A percentile compares a stretch with the other conserved stretches of the same genome.
phyloP scores from a whole-genome alignment of 2,888 invertebrate genomes.

The Drosophila siamana region DNA sequence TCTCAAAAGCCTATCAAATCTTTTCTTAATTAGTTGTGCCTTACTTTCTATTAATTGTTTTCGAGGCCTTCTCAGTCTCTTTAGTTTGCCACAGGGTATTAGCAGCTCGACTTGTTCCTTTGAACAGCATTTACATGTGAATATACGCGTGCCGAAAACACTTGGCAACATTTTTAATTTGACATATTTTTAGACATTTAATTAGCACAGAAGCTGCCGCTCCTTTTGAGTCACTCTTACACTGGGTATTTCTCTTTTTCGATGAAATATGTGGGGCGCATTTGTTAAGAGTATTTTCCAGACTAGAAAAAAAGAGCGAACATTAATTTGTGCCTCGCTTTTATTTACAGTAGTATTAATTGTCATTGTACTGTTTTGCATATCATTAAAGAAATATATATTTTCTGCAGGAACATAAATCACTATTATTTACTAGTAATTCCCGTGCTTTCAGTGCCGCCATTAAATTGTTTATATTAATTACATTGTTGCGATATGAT shows the following conservation, averaged over 20 bases:
- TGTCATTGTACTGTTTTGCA: not conserved
- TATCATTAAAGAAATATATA: not conserved
- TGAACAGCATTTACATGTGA: conserved; percentile 29
- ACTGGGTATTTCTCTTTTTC: not conserved
- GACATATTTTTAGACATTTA: conserved; percentile 56
- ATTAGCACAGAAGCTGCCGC: conserved; percentile 40
- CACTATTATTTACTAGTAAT: not conserved
- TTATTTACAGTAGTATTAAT: not conserved
- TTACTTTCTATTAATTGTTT: too few relatives aligned
- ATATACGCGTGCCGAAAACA: conserved; percentile 21
- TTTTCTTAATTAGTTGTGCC: too few relatives aligned
- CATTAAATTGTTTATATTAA: not conserved
- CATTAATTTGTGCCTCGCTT: too few relatives aligned
- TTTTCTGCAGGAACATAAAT: not conserved
- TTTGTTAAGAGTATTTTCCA: not conserved
- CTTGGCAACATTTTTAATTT: conserved; percentile 46
- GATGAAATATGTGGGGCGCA: conserved; percentile 1
- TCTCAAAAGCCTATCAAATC: not conserved
- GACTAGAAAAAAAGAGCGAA: not conserved
- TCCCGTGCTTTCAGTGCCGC: not conserved
- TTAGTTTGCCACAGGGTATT: conserved; percentile 10
- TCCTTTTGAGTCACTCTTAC: not conserved
- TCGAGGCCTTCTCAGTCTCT: too few relatives aligned
- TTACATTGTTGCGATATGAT: not conserved
- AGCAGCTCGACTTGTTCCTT: not conserved